Percentiles rank a stretch among this genome's conserved stretches.
Conservation (phyloP, 2,797 vertebrate species). For the Ambastaia sidthimunki region DNA sequence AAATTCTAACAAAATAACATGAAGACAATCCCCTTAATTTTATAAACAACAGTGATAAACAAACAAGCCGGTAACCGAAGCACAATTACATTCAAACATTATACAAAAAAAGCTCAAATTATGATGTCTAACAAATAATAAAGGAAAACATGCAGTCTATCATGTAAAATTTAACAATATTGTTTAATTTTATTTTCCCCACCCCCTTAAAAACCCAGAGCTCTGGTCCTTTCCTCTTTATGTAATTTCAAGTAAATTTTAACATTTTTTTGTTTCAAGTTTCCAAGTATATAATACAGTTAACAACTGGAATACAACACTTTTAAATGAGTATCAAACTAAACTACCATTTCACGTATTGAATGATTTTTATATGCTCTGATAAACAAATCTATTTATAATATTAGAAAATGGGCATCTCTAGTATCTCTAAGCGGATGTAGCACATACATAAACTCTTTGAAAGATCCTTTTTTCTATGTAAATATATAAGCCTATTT, state of each 20-base stretch:
- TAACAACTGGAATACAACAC: constrained; percentile 9
- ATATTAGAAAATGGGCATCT: not conserved
- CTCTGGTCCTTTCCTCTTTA: not conserved
- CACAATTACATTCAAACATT: not conserved
- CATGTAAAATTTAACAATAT: constrained; percentile 7
- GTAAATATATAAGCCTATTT: constrained; percentile 30
- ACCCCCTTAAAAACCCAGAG: not conserved
- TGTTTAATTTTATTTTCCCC: not conserved
- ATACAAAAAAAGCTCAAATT: not conserved
- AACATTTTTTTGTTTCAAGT: not conserved
- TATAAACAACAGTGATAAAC: not conserved
- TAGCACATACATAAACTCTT: not conserved
- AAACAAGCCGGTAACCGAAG: constrained; percentile 19
- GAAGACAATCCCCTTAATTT: not conserved
- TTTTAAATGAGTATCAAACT: constrained; percentile 5
- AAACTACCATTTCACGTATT: not conserved
- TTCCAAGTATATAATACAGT: constrained; percentile 33
- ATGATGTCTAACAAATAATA: not conserved
- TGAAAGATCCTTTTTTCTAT: not conserved
- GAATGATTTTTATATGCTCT: constrained; percentile 12
- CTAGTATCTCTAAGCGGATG: not conserved
- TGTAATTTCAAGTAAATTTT: constrained; percentile 32
- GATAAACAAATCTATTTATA: not conserved
- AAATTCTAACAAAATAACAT: not conserved
- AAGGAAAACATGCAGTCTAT: constrained; percentile 20